phyloP scores from a whole-genome alignment of 2,888 invertebrate species.

The Crioceris asparagi region DNA sequence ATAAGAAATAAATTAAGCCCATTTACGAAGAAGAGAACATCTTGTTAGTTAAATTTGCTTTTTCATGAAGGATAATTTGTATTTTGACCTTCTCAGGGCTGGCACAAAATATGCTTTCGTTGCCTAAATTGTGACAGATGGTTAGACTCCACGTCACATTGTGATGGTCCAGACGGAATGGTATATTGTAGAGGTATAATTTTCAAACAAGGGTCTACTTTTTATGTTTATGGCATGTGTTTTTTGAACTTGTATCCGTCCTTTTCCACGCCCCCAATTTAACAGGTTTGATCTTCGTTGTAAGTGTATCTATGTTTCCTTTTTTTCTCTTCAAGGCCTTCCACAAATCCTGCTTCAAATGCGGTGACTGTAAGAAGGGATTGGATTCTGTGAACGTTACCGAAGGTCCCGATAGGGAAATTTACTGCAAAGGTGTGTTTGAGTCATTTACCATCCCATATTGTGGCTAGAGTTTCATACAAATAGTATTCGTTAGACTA shows the following conservation, averaged over 20 bases:
- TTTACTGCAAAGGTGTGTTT: slow-evolving; percentile 88
- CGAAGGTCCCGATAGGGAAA: slow-evolving; percentile 89
- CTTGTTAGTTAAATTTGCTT: too few relatives aligned
- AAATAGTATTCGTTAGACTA: too few relatives aligned
- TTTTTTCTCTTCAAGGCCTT: slow-evolving; percentile 46
- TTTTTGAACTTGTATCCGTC: too few relatives aligned
- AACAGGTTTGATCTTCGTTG: slow-evolving; percentile 7
- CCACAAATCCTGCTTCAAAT: slow-evolving; percentile 92
- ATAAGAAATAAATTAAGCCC: too few relatives aligned
- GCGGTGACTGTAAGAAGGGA: slow-evolving; percentile 75
- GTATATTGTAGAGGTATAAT: slow-evolving; percentile 82
- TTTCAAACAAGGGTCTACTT: background rate
- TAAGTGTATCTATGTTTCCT: background rate
- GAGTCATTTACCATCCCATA: background rate
- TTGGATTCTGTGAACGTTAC: slow-evolving; percentile 87
- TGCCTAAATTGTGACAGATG: slow-evolving; percentile 75
- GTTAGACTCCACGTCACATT: slow-evolving; percentile 80
- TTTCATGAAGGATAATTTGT: too few relatives aligned
- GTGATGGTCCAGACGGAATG: slow-evolving; percentile 85
- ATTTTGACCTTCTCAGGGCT: slow-evolving; percentile 56
- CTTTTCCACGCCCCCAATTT: slow-evolving; percentile 8
- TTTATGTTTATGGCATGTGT: background rate
- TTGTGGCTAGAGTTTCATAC: too few relatives aligned
- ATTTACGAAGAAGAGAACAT: too few relatives aligned
- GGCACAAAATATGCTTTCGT: slow-evolving; percentile 85